These are phyloP conservation scores for Charanyca ferruginea DNA, from an alignment of 2,888 invertebrate genomes.

Conservation along the genomic window DNA sequence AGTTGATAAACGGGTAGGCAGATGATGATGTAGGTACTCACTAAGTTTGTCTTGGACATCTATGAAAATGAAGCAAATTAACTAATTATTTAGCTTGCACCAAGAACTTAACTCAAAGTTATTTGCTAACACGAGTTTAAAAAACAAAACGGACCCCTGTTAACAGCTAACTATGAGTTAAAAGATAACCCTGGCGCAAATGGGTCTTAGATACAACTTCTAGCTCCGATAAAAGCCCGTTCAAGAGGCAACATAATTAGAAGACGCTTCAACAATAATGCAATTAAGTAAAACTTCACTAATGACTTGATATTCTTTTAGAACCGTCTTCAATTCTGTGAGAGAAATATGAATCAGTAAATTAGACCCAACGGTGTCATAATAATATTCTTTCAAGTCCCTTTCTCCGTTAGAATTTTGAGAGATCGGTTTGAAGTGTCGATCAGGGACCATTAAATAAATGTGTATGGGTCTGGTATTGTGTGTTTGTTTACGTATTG, in stretches of 20 bases:
- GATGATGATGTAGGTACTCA: too few species aligned
- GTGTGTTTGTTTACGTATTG: conserved; percentile 19
- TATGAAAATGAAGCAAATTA: too few species aligned
- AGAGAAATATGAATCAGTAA: conserved; percentile 23
- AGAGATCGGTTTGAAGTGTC: conserved; percentile 29
- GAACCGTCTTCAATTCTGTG: not conserved
- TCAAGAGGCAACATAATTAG: conserved; percentile 8
- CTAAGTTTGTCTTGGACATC: too few species aligned
- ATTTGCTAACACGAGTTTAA: too few species aligned
- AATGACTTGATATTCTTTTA: conserved; percentile 22
- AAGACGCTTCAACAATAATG: conserved; percentile 15
- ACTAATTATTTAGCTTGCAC: too few species aligned
- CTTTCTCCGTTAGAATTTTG: conserved; percentile 21
- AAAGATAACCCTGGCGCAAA: too few species aligned
- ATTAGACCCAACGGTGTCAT: conserved; percentile 33
- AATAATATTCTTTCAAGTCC: conserved; percentile 37
- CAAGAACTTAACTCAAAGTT: too few species aligned
- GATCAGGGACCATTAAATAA: conserved; percentile 38
- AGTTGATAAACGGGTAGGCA: too few species aligned
- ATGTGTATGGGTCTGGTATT: not conserved
- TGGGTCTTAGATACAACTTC: too few species aligned
- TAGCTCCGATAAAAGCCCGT: not conserved
- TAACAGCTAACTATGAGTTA: too few species aligned
- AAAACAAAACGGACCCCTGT: too few species aligned
- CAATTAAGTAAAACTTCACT: conserved; percentile 31